Evolutionary conservation across 2,888 invertebrate species (phyloP), one percentile per base, ranked within the genome.

Genomic region (Drosophila peninsularis): DNA sequence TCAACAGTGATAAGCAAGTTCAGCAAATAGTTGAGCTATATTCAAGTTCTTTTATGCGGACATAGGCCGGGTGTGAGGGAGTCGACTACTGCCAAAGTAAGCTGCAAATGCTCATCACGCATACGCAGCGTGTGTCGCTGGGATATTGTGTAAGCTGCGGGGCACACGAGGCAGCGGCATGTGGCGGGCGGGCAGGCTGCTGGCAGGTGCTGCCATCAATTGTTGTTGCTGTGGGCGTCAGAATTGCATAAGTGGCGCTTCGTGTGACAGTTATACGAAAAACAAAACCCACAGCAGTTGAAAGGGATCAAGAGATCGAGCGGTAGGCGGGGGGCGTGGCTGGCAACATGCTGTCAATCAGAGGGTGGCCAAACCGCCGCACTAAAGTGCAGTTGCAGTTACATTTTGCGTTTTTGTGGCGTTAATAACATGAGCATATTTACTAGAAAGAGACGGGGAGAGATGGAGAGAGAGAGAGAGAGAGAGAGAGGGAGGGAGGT

Each of bases 191-290:
- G 27, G 27, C 27, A 30, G 27, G 27, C 7, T 64, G 27, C 7
- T 64, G 76, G 63, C 54, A 71, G 78, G 67, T 83, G 84, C 53
- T 71, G 87, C 62, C 75, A 63, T 50, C 27, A 37, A 52, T 62
- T 39, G 37, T 39, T 63, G 57, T 19, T 64, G 55, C 49, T 58
- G 73, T 61, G 41, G 64, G 75, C 60, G 75, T 61, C 57, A 70
- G 60, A 81, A 69, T 67, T 75, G 54, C 78, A 84, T 84, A 71
- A 73, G 80, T 72, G 75, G 75, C 75, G 78, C 68, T 54, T 41
- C 62, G 36, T 56, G 60, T 53, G 66, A 44, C 72, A 71, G 36
- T 62, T 71, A 71, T 66, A 62, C 54, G 52, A 67, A 71, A 61
- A 62, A 60, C 71, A 72, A 70, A 58, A 41, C 32, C 42, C 27